Evolutionary conservation across 2,888 invertebrate species (phyloP), one percentile per base, ranked within the genome.

Genomic region (Lymantria dispar): DNA sequence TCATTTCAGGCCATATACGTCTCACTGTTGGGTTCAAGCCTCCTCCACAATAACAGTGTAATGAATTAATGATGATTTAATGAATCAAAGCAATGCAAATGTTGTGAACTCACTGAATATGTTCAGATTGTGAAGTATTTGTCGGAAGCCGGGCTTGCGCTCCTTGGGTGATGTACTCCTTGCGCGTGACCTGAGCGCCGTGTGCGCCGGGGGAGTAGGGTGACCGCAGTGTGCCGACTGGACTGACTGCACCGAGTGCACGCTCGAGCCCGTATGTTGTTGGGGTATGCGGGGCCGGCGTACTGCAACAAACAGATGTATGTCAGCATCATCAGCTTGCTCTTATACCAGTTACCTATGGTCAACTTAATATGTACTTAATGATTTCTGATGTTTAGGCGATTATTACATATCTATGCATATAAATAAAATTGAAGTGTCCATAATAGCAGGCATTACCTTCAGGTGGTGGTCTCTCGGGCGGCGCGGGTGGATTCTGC

Each of bases 101-200:
- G n/a, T n/a, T n/a, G 22, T 22, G 2, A 8, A 77, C 91, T 88
- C 77, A 92, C 95, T 93, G 73, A 97, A 97, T 80, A 97, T 96
- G 75, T 96, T 96, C 37, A 96, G 87, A 78, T 96, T 96, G 77
- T 95, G 96, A 56, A 96, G 85, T 72, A 97, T 96, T 70, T 96
- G 95, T 33, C 96, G 89, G 42, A 96, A 93, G 76, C 87, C 83
- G 7, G 85, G 85, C 65, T 87, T 87, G 43, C 87, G 67, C 12
- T 84, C 85, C 12, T 79, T 59, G 0, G 88, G 87, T 13, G 87
- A 87, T 0, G 72, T 80, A 48, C 85, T 84, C 37, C 86, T 68
- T 0, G 83, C 78, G 22, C 82, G 61, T 29, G 48, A 47, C 29
- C 53, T 59, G 7, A 64, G 66, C n/a, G 54, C 60, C 12, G 54